Conservation (phyloP, 2,888 invertebrate genomes). For the Cephus spinipes region DNA sequence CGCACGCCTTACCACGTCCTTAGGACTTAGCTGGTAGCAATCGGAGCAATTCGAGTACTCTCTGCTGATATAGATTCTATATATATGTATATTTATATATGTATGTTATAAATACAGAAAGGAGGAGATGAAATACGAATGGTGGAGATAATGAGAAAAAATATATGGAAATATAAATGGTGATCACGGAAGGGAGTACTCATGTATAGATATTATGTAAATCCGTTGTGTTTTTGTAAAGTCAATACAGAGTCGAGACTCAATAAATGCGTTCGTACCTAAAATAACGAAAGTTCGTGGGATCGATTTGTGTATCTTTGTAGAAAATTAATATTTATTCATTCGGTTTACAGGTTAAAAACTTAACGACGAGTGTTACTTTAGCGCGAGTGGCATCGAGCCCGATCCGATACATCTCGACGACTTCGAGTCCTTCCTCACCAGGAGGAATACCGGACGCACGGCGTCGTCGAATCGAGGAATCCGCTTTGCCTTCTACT, state of each 20-base stretch:
- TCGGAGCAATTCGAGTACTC: neutral
- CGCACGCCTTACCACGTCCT: neutral
- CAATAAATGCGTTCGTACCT: neutral
- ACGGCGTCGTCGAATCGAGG: constrained; percentile 8
- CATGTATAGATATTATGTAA: neutral
- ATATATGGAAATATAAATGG: neutral
- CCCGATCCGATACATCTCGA: neutral
- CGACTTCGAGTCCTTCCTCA: constrained; percentile 27
- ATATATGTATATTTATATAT: too few relatives aligned
- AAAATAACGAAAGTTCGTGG: neutral
- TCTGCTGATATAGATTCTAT: neutral
- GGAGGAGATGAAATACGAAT: neutral
- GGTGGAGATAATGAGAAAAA: neutral
- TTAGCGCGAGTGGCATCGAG: neutral
- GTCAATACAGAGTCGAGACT: neutral
- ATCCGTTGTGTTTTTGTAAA: neutral
- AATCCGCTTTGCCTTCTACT: neutral
- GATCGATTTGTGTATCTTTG: neutral
- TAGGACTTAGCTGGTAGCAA: neutral
- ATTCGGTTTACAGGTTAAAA: constrained; percentile 59
- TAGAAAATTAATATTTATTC: constrained; percentile 59
- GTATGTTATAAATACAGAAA: neutral
- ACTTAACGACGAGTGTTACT: constrained; percentile 44
- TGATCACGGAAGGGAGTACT: neutral
- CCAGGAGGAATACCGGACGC: constrained; percentile 32